These are phyloP conservation scores for Platycnemis pennipes DNA, from an alignment of 2,888 invertebrate species.

Conservation along the genomic window DNA sequence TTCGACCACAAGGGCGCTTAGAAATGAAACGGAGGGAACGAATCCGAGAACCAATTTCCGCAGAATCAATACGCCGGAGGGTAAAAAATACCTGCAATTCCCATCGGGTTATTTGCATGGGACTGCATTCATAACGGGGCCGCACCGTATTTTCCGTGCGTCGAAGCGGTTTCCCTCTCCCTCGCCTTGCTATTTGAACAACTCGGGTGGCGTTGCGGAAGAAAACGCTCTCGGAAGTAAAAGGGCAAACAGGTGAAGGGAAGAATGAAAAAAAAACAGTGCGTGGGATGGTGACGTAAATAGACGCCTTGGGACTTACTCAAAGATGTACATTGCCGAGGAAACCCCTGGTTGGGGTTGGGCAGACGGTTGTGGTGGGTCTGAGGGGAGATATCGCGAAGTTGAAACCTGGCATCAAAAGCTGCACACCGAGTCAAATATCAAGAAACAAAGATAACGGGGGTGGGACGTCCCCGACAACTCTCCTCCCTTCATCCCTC, in stretches of 20 bases:
- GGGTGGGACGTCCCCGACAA: not conserved
- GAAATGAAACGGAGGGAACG: not conserved
- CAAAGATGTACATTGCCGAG: not conserved
- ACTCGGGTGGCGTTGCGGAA: not conserved
- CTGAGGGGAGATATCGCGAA: not conserved
- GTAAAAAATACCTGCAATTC: not conserved
- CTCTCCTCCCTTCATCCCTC: not conserved
- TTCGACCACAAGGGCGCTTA: not conserved
- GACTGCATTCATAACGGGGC: not conserved
- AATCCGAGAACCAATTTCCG: not conserved
- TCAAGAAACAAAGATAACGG: not conserved
- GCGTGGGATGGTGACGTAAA: not conserved
- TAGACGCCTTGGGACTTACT: not conserved
- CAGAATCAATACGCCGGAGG: not conserved
- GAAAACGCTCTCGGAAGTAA: slow-evolving; percentile 2
- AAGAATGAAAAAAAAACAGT: not conserved
- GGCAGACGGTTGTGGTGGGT: not conserved
- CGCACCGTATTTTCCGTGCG: not conserved
- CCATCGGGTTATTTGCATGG: not conserved
- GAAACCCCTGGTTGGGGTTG: not conserved
- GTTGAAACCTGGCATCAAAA: not conserved
- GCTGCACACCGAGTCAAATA: not conserved
- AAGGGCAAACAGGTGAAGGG: not conserved
- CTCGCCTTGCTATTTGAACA: not conserved
- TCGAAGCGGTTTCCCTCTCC: not conserved